Percentiles rank a stretch among this genome's conserved stretches.
Evolutionary conservation across 2,888 invertebrate species (phyloP).

Genomic region (Periphyllus acericola): DNA sequence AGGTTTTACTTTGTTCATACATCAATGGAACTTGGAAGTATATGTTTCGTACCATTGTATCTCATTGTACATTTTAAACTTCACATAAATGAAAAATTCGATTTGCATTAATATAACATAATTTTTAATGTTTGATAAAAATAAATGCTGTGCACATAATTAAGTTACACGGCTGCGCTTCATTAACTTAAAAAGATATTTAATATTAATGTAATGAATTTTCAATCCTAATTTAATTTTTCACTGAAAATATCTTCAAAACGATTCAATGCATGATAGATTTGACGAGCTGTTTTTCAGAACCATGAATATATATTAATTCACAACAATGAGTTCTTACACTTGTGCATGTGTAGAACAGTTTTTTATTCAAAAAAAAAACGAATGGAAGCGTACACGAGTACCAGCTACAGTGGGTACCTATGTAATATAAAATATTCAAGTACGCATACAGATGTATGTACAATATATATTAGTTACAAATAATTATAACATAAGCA

Average conservation of each 20-base stretch:
- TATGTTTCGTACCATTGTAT: neutral
- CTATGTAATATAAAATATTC: no score
- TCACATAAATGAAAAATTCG: neutral
- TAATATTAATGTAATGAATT: neutral
- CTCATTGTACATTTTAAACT: constrained; percentile 5
- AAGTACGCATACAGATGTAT: no score
- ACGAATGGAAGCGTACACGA: no score
- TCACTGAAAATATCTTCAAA: neutral
- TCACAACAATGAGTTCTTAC: neutral
- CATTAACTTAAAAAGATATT: neutral
- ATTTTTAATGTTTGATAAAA: neutral
- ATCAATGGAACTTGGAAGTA: neutral
- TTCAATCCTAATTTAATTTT: neutral
- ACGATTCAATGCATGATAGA: neutral
- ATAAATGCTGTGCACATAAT: neutral
- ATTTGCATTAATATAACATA: neutral
- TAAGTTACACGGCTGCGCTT: neutral
- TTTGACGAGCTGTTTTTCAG: no score
- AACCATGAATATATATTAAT: neutral
- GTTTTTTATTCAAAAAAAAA: no score
- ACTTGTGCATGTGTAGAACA: neutral
- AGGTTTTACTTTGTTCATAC: neutral
- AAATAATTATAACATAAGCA: neutral
- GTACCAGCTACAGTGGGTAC: no score
- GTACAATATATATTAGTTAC: no score